phyloP scores from a whole-genome alignment of 2,797 vertebrate species.

The Phrynocephalus forsythii region DNA sequence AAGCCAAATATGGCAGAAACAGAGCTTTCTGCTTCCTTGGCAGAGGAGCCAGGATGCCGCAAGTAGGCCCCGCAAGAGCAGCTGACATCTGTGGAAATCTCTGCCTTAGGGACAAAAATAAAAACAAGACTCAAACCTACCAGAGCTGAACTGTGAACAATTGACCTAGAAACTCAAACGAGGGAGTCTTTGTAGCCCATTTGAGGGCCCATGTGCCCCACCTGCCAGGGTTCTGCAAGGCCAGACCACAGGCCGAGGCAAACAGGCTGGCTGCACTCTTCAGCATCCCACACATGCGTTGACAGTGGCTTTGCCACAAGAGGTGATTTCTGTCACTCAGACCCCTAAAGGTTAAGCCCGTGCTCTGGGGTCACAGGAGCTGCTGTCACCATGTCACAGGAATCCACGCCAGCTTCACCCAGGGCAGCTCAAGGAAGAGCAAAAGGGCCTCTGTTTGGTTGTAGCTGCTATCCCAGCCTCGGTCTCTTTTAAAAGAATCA shows the following conservation, averaged over 20 bases:
- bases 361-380: background rate
- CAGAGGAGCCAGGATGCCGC: slow-evolving; percentile 21
- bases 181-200: no score
- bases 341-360: background rate
- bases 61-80: background rate
- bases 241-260: background rate
- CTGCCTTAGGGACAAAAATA: background rate
- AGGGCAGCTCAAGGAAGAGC: no score
- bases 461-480: no score
- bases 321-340: background rate
- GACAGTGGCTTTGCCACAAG: background rate
- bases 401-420: background rate
- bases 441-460: no score
- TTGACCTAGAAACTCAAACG: no score
- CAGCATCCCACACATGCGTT: background rate
- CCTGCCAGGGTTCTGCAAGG: background rate
- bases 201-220: background rate
- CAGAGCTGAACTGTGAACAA: no score
- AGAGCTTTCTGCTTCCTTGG: background rate
- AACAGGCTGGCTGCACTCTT: background rate
- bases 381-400: background rate
- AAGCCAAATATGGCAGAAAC: slow-evolving; percentile 69
- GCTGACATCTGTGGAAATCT: background rate
- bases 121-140: no score
- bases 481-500: no score